A percentile compares a stretch with the other conserved stretches of the same genome.
Evolutionary conservation across 2,888 invertebrate genomes (phyloP).

Genomic region (Geophilus truncorum): DNA sequence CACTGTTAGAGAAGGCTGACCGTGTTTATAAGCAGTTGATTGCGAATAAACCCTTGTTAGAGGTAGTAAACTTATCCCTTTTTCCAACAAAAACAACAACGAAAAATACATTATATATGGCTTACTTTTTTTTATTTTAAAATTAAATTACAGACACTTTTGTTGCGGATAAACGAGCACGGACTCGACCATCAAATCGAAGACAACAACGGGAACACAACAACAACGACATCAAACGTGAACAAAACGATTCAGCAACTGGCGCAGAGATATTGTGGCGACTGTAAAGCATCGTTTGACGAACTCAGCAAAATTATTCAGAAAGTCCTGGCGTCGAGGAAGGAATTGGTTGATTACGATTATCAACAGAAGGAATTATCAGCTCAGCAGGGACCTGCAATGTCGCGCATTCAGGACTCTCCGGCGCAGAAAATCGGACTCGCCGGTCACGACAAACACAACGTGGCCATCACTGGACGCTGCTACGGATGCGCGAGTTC

Average conservation of each 20-base stretch:
- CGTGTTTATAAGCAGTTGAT: slow-evolving; percentile 80
- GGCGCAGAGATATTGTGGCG: slow-evolving; percentile 91
- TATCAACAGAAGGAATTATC: slow-evolving; percentile 51
- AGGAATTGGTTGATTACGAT: slow-evolving; percentile 87
- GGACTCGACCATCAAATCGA: slow-evolving; percentile 47
- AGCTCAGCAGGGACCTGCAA: slow-evolving; percentile 17
- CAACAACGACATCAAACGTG: slow-evolving; percentile 53
- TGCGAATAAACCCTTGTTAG: slow-evolving; percentile 60
- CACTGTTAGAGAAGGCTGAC: slow-evolving; percentile 88
- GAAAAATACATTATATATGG: too few species aligned
- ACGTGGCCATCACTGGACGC: slow-evolving; percentile 37
- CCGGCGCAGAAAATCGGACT: neutral
- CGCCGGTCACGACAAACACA: slow-evolving; percentile 24
- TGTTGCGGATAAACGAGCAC: slow-evolving; percentile 83
- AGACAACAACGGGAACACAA: slow-evolving; percentile 45
- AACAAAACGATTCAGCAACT: slow-evolving; percentile 89
- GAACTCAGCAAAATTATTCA: slow-evolving; percentile 73
- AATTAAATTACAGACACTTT: slow-evolving; percentile 52
- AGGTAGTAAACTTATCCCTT: too few species aligned
- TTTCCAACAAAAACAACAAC: too few species aligned
- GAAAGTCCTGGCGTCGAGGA: slow-evolving; percentile 82
- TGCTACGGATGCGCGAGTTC: slow-evolving; percentile 66
- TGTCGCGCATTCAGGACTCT: slow-evolving; percentile 28
- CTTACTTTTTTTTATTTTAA: too few species aligned
- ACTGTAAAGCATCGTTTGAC: slow-evolving; percentile 90